These are phyloP conservation scores for Darevskia nairensis DNA, from an alignment of 2,797 vertebrate species.

Conservation along the genomic window DNA sequence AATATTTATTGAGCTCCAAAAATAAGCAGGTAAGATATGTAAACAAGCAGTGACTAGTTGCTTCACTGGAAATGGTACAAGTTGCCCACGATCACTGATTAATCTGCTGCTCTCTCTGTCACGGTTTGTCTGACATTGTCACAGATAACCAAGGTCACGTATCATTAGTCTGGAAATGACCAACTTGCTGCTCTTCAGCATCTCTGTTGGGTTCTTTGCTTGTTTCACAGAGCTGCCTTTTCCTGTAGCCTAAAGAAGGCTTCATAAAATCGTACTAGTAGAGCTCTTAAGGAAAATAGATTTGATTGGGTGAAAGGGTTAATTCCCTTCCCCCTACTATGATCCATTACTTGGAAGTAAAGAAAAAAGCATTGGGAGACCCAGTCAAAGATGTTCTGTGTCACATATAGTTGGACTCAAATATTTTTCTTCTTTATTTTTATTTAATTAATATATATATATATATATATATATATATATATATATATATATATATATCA, in stretches of 20 bases:
- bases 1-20: not conserved
- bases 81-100: not conserved
- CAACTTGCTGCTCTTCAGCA: not conserved
- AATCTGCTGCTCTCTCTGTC: not conserved
- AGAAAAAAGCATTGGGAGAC: not conserved
- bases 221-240: fast-evolving
- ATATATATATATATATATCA: no score
- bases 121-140: not conserved
- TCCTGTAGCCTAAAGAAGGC: not conserved
- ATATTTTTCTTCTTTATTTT: no score
- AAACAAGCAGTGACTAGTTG: not conserved
- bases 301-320: not conserved
- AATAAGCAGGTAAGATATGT: not conserved
- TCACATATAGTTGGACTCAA: no score
- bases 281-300: not conserved
- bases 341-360: not conserved
- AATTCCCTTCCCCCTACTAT: not conserved
- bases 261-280: no score
- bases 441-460: no score
- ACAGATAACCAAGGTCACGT: not conserved
- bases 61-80: not conserved
- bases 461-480: no score
- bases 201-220: not conserved
- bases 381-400: not conserved
- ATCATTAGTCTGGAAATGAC: not conserved